Conservation (phyloP, 1,140 invertebrate species). For the Calliphora vicina region DNA sequence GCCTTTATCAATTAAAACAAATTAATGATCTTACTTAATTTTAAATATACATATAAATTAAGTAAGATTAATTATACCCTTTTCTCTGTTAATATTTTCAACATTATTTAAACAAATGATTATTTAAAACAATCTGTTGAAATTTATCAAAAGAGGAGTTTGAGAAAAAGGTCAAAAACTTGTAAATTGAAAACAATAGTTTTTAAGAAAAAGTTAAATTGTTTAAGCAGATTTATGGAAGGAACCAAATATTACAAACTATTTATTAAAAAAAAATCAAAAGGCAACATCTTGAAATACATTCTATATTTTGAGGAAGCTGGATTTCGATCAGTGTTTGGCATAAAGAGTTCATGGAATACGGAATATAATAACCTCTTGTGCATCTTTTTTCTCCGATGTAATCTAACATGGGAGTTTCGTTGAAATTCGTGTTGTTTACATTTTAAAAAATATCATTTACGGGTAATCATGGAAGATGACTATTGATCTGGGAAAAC, state of each 20-base stretch:
- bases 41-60: background rate
- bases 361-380: no score
- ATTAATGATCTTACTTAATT: background rate
- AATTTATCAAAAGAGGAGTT: background rate
- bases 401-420: no score
- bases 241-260: no score
- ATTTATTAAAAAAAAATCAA: background rate
- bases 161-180: background rate
- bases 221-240: background rate
- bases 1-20: background rate
- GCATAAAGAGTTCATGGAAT: no score
- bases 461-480: no score
- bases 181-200: background rate
- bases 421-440: no score
- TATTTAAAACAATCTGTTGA: background rate
- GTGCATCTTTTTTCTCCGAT: no score
- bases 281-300: no score
- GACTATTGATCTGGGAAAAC: no score
- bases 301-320: no score
- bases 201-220: background rate
- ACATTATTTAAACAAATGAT: background rate
- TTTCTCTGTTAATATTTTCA: background rate
- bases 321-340: no score
- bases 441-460: no score
- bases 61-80: background rate